A percentile compares a stretch with the other conserved stretches of the same genome.
Evolutionary conservation across 2,797 vertebrate species (phyloP).

Genomic region (Eutrigla gurnardus): DNA sequence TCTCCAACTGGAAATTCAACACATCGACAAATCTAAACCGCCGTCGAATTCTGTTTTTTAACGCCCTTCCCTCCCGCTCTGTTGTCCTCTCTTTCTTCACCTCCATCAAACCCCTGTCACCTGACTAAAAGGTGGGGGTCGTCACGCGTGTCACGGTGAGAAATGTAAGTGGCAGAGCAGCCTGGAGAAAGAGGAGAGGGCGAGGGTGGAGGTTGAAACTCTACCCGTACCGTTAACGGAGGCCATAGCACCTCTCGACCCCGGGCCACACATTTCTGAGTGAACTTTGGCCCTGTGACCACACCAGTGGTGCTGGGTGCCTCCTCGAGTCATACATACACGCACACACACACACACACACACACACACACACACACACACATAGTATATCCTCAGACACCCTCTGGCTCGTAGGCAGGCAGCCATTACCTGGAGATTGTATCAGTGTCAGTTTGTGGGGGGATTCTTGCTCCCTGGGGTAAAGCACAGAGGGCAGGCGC

Average conservation of each 20-base stretch:
- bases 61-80: slow-evolving; percentile 29
- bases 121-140: slow-evolving; percentile 69
- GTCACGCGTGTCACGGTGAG: slow-evolving; percentile 73
- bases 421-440: slow-evolving; percentile 83
- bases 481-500: slow-evolving; percentile 77
- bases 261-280: slow-evolving; percentile 81
- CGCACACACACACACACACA: slow-evolving; percentile 30
- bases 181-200: slow-evolving; percentile 67
- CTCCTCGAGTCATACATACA: slow-evolving; percentile 58
- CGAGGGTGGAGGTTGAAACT: slow-evolving; percentile 78
- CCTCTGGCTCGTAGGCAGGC: slow-evolving; percentile 70
- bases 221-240: slow-evolving; percentile 82
- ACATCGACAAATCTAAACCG: slow-evolving; percentile 5
- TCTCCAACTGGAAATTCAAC: slow-evolving; percentile 9
- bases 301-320: slow-evolving; percentile 78
- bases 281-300: slow-evolving; percentile 84
- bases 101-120: slow-evolving; percentile 63
- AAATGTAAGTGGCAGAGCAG: slow-evolving; percentile 74
- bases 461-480: slow-evolving; percentile 76
- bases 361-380: slow-evolving; percentile 37
- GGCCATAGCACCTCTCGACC: slow-evolving; percentile 81
- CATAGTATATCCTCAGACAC: slow-evolving; percentile 64
- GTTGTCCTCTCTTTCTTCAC: slow-evolving; percentile 50
- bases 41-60: slow-evolving; percentile 31
- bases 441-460: slow-evolving; percentile 80